Evolutionary conservation across 2,888 invertebrate species (phyloP), one percentile per base, ranked within the genome.

Genomic region (Tetragonula carbonaria): DNA sequence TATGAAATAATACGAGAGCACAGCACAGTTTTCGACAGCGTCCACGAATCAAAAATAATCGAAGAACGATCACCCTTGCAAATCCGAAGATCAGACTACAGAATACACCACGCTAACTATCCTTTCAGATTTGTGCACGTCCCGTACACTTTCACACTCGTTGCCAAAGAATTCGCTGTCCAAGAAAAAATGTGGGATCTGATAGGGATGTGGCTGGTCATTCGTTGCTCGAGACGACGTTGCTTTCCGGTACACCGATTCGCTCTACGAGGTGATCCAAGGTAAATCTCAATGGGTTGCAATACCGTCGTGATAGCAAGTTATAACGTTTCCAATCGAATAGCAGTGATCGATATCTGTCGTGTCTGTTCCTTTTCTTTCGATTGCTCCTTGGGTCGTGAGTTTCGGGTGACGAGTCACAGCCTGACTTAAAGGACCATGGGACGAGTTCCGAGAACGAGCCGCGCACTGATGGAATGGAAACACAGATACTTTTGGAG

Each of bases 1-100:
- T 85, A 82, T 71, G 74, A 77, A 53, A 53, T 82, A 45, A 53
- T 82, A 50, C 33, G 57, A 70, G n/a, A 84, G 80, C 88, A 86
- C 88, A 77, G 80, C 80, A 84, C 86, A 86, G 82, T 84, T 81
- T 73, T 83, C 85, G 33, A 53, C 38, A 51, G 51, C 74, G 88
- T 63, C 82, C 68, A 57, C 68, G 68, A 68, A 53, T 21, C 33
- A 62, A 55, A 33, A 57, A 33, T 13, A 33, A 38, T 4, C n/a
- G 72, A 8, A 23, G 45, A 68, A 82, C 67, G 55, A 62, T 57
- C 65, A 84, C 84, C 80, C 74, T 71, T 57, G 70, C 38, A 33
- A 67, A 82, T 62, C 59, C 62, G 13, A 14, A 28, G 21, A 72
- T 18, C 57, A 11, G 45, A 59, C 5, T 3, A 59, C 45, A 18